Evolutionary conservation across 2,888 invertebrate species (phyloP), one percentile per base, ranked within the genome.

Genomic region (Latrodectus hesperus): DNA sequence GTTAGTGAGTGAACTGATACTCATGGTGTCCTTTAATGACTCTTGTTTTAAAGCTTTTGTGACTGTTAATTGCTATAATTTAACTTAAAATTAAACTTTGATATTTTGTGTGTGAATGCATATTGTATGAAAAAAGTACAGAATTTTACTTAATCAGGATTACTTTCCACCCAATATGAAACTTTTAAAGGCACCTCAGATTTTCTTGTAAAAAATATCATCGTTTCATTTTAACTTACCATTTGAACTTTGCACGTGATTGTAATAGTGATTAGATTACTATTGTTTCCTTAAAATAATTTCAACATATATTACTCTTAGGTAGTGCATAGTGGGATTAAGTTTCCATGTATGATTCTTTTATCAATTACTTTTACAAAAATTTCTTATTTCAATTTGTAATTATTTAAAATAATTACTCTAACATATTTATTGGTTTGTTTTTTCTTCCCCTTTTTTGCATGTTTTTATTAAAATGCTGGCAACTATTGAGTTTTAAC

Each of bases 1-100:
- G 64, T 38, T 64, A 75, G 75, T 49, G 75, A 75, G 49, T 60
- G 60, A 64, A 49, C 12, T 75, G 60, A 16, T 64, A 60, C 49
- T 16, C 9, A 60, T 64, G 64, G 10, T 75, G 73, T 26, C 26
- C 55, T n/a, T 74, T 55, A n/a, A 55, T 75, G 26, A 60, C 52
- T 49, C 60, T 64, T 60, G 64, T n/a, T 60, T 75, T 49, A n/a
- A n/a, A 64, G 49, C 49, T 75, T 22, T 49, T 60, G 55, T 64
- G 64, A 49, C 75, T 75, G 75, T 12, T 12, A 60, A 60, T n/a
- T 55, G 17, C 55, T 55, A 55, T 74, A 55, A 38, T n/a, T 60
- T 60, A 60, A 5, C n/a, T 60, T 60, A 60, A 60, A 60, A 60
- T 16, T 12, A 12, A 16, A n/a, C n/a, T 16, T 60, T 60, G 11